Conservation (phyloP, 2,888 invertebrate species). For the Lycaena phlaeas region DNA sequence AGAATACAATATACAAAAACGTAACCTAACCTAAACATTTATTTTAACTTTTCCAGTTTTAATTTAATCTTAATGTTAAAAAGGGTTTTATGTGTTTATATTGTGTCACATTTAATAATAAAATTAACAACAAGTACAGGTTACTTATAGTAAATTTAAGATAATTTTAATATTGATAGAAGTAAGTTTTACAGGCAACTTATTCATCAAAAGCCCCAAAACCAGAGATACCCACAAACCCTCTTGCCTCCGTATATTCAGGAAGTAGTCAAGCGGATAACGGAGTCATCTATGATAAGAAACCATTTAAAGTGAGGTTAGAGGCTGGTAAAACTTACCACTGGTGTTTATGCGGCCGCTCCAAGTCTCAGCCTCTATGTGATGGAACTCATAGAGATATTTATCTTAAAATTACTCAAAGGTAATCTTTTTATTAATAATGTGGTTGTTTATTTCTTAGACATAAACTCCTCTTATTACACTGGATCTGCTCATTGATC, state of each 20-base stretch:
- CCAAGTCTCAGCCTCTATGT: slow-evolving; percentile 93
- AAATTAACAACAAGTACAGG: no score
- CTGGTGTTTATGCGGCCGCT: slow-evolving; percentile 97
- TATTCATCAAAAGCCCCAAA: slow-evolving; percentile 55
- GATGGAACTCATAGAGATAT: slow-evolving; percentile 91
- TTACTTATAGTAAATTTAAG: no score
- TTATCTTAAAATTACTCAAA: slow-evolving; percentile 80
- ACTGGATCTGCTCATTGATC: no score
- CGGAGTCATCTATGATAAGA: slow-evolving; percentile 89
- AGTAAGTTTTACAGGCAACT: slow-evolving; percentile 30
- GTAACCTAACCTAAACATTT: no score
- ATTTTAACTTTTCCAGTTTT: no score
- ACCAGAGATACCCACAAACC: slow-evolving; percentile 78
- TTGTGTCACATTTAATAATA: no score
- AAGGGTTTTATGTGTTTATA: no score
- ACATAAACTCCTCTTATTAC: background rate
- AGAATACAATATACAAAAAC: no score
- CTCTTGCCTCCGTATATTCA: slow-evolving; percentile 72
- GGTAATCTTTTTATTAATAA: slow-evolving; percentile 41
- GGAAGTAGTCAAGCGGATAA: slow-evolving; percentile 77
- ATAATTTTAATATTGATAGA: no score
- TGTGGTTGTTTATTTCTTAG: background rate
- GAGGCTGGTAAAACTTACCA: slow-evolving; percentile 84
- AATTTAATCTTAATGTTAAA: no score
- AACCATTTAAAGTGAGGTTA: slow-evolving; percentile 86